Conservation (phyloP, 2,113 vertebrate genomes). For the Ranitomeya variabilis region DNA sequence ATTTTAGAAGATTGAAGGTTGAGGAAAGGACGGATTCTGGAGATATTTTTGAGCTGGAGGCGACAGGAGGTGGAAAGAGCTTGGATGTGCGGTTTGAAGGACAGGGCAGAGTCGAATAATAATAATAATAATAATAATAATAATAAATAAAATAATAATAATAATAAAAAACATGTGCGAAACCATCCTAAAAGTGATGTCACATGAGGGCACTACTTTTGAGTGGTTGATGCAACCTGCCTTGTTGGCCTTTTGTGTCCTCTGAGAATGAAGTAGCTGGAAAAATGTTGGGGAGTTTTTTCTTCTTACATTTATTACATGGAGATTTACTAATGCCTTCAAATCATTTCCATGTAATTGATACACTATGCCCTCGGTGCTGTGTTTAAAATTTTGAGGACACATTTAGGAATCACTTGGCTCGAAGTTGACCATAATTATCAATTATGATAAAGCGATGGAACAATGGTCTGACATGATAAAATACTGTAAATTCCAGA, state of each 20-base stretch:
- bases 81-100: too few relatives aligned
- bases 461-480: neutral
- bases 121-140: too few relatives aligned
- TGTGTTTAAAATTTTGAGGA: neutral
- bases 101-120: too few relatives aligned
- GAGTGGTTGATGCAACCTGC: neutral
- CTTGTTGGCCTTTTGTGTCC: neutral
- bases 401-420: neutral
- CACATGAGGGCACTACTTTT: neutral
- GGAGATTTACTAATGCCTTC: neutral
- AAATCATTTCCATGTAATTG: neutral
- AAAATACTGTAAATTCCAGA: neutral
- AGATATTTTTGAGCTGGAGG: too few relatives aligned
- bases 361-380: neutral
- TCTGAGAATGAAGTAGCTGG: neutral
- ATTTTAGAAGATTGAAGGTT: too few relatives aligned
- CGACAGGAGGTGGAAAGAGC: too few relatives aligned
- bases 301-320: neutral
- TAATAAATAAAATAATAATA: too few relatives aligned
- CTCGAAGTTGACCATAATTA: neutral
- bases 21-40: too few relatives aligned
- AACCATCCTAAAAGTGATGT: neutral
- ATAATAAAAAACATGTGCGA: too few relatives aligned
- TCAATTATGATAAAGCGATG: neutral
- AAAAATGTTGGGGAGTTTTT: neutral